Conservation (phyloP, 2,113 vertebrate species). For the Leiothrix lutea region DNA sequence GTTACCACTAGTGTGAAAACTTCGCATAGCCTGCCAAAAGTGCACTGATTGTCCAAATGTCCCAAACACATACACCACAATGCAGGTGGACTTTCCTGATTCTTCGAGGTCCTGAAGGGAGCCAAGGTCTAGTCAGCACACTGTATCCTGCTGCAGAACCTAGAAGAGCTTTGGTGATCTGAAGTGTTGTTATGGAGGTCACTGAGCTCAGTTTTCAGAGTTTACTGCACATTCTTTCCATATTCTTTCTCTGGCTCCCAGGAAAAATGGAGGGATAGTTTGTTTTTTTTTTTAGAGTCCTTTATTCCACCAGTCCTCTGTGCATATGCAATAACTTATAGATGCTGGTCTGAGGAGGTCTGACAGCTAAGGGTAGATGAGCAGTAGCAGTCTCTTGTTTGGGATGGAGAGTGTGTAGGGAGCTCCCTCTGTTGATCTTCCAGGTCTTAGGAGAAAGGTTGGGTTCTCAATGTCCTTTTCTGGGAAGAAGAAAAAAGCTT, state of each 20-base stretch:
- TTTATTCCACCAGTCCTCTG: neutral
- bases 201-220: neutral
- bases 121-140: neutral
- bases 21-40: neutral
- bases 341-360: neutral
- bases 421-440: constrained; percentile 17
- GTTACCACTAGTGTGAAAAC: neutral
- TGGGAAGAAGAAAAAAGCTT: neutral
- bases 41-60: neutral
- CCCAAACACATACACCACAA: neutral
- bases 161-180: neutral
- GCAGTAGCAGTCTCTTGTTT: neutral
- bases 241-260: neutral
- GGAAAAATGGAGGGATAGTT: neutral
- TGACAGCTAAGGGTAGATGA: neutral
- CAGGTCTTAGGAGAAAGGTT: neutral
- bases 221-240: neutral
- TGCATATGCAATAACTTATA: neutral
- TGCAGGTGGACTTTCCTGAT: neutral
- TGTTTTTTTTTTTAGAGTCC: neutral
- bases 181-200: neutral
- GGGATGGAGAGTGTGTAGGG: neutral
- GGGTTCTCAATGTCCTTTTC: neutral
- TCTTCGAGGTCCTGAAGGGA: neutral
- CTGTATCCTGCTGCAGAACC: neutral